A percentile compares a stretch with the other conserved stretches of the same genome.
Conservation (phyloP, 2,888 invertebrate genomes). For the Oscheius sp. region DNA sequence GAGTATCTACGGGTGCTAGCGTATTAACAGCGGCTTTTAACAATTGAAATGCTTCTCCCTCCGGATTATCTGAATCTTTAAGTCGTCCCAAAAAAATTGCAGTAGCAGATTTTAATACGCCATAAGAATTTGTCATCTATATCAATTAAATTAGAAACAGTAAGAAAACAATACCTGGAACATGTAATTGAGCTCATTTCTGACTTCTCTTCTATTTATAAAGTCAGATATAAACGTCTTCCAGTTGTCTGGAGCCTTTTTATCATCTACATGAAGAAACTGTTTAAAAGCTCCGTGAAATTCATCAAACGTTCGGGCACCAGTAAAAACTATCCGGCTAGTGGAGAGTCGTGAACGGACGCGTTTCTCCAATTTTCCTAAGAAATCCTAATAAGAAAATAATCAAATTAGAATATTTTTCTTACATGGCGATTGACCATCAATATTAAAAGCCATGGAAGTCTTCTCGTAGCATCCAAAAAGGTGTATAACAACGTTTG, state of each 20-base stretch:
- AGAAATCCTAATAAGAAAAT: slow-evolving; percentile 21
- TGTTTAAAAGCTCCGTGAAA: background rate
- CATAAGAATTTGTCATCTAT: slow-evolving; percentile 8
- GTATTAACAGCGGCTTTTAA: slow-evolving; percentile 7
- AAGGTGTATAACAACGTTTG: slow-evolving; percentile 33
- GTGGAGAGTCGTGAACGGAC: slow-evolving; percentile 30
- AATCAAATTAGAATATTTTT: background rate
- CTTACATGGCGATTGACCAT: slow-evolving; percentile 30
- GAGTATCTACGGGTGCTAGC: background rate
- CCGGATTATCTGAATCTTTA: background rate
- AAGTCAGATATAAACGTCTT: background rate
- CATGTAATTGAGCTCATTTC: slow-evolving; percentile 1
- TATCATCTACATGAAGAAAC: background rate
- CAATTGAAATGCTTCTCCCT: background rate
- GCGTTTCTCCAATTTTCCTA: slow-evolving; percentile 32
- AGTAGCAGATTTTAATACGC: background rate
- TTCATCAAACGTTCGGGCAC: background rate
- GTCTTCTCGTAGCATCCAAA: slow-evolving; percentile 20
- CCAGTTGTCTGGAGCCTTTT: too few species aligned
- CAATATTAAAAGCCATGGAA: slow-evolving; percentile 34
- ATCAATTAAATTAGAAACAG: background rate
- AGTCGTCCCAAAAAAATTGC: slow-evolving; percentile 18
- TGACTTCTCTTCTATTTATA: background rate
- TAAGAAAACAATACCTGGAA: background rate
- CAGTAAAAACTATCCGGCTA: slow-evolving; percentile 6